Evolutionary conservation across 2,888 invertebrate genomes (phyloP), one percentile per base, ranked within the genome.

Genomic region (Dioctria rufipes): DNA sequence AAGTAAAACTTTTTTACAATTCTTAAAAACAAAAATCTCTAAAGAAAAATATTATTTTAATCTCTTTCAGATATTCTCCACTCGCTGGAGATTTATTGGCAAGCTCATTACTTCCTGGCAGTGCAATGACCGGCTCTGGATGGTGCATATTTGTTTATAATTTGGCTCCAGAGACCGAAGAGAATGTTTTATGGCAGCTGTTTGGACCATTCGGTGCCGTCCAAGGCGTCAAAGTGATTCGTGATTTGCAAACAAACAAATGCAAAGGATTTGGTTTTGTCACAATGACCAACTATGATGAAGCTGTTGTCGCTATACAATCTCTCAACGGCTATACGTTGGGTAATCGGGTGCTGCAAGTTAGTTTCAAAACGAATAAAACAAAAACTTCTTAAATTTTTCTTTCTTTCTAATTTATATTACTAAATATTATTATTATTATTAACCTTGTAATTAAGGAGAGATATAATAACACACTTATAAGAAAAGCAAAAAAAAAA

Each of bases 201-300:
- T 98, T 98, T 90, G 97, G 98, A 84, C 98, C 98, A 67, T 98
- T 98, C 88, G 98, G 98, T 86, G 98, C 98, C 86, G 98, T 98
- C 87, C 96, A 98, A 91, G 96, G 95, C 91, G 98, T 98, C 85
- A 98, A 98, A 92, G 97, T 98, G 86, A 96, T 98, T 88, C 94
- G 97, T 87, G 98, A 98, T 92, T 93, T 96, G 86, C 95, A 96
- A 87, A 97, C 97, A 85, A 97, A 97, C 91, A 98, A 98, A 90
- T 98, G 98, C 92, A 98, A 98, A 92, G 98, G 98, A 84, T 98
- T 98, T 90, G 98, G 98, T 85, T 98, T 98, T 90, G 98, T 98
- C 85, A 98, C 98, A 84, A 98, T 98, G 98, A 97, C 97, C 88
- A 97, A 98, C 90, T 98, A 98, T 89, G 98, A 98, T 87, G 98